A percentile compares a stretch with the other conserved stretches of the same genome.
phyloP scores from a whole-genome alignment of 2,888 invertebrate genomes.

The Meloe dianella region DNA sequence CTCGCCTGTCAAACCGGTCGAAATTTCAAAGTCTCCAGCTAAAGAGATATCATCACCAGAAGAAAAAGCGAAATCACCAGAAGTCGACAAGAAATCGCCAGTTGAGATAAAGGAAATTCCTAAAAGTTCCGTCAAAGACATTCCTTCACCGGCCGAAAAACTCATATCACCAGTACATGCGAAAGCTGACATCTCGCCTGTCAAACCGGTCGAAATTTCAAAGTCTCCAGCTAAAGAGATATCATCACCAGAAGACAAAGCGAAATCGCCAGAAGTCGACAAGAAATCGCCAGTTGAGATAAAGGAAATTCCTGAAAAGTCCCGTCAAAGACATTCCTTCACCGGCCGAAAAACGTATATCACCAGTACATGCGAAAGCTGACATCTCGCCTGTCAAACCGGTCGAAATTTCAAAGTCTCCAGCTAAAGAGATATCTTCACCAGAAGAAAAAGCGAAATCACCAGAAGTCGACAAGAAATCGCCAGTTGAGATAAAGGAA shows the following conservation, averaged over 20 bases:
- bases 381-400: conserved; percentile 6
- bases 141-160: background rate
- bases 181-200: background rate
- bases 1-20: background rate
- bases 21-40: no score
- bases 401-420: background rate
- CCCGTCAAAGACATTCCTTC: conserved; percentile 31
- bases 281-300: conserved; percentile 9
- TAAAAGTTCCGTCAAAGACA: background rate
- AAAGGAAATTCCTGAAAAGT: background rate
- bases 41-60: background rate
- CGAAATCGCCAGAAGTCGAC: conserved; percentile 13
- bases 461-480: conserved; percentile 12
- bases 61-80: background rate
- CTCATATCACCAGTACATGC: background rate
- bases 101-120: background rate
- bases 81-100: conserved; percentile 8
- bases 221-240: background rate
- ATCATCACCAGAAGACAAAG: background rate
- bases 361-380: background rate
- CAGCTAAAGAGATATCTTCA: background rate
- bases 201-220: background rate
- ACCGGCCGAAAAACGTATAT: background rate
- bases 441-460: conserved; percentile 2
- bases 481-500: conserved; percentile 11